phyloP scores from a whole-genome alignment of 35 echinoderm and acorn worm species.

The Ophioderma brevispina region DNA sequence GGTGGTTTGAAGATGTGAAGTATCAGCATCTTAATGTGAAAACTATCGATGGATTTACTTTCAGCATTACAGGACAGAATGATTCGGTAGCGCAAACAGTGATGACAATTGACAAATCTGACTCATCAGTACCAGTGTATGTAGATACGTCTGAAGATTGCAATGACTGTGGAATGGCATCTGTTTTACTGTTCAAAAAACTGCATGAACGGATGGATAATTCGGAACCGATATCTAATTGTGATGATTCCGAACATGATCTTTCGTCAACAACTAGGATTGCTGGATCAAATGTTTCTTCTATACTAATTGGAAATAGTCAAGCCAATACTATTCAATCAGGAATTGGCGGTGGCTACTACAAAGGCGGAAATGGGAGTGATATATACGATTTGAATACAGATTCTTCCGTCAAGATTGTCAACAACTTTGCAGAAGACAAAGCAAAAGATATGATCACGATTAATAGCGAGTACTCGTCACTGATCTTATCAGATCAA shows the following conservation, averaged over 20 bases:
- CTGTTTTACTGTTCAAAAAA: background rate
- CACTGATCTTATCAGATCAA: background rate
- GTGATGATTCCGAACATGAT: background rate
- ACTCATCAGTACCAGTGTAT: background rate
- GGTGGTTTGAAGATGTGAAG: background rate
- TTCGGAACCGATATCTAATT: background rate
- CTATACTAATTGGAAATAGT: background rate
- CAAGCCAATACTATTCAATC: background rate
- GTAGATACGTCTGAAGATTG: background rate
- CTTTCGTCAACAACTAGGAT: background rate
- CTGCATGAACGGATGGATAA: background rate
- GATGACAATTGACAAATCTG: background rate
- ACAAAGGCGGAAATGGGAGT: slow-evolving; percentile 4
- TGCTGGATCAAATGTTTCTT: background rate
- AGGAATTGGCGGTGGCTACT: background rate
- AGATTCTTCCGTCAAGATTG: background rate
- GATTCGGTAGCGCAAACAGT: background rate
- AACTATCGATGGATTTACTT: background rate
- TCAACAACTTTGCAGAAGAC: slow-evolving; percentile 12
- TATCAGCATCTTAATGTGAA: slow-evolving; percentile 2
- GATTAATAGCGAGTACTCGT: background rate
- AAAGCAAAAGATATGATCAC: background rate
- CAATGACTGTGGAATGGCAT: background rate
- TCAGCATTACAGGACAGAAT: background rate
- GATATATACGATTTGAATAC: background rate